Percentiles rank a stretch among this genome's conserved stretches.
These are phyloP conservation scores for Phalacrocorax brasilianus DNA, from an alignment of 2,113 vertebrate species.

Conservation along the genomic window DNA sequence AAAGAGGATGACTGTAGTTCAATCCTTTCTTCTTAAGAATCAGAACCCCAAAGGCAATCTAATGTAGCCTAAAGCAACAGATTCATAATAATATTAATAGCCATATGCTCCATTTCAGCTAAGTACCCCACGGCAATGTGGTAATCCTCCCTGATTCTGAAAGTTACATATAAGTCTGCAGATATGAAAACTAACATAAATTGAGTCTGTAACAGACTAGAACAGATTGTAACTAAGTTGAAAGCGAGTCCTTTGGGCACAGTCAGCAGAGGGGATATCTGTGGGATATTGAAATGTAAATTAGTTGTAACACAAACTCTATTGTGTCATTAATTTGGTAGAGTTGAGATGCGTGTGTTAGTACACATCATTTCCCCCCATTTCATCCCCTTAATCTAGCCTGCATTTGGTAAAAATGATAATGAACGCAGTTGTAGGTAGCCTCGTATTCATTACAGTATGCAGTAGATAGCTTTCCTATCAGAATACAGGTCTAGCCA, in stretches of 20 bases:
- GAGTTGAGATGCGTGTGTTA: not conserved
- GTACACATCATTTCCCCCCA: not conserved
- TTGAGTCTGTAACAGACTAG: not conserved
- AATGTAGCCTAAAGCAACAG: conserved; percentile 29
- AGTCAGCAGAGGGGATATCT: conserved; percentile 7
- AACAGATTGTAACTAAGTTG: not conserved
- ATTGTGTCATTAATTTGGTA: not conserved
- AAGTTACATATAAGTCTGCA: not conserved
- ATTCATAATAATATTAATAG: conserved; percentile 47
- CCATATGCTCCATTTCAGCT: conserved; percentile 45
- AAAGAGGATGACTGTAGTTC: not conserved
- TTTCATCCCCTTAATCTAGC: not conserved
- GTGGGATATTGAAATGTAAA: conserved; percentile 32
- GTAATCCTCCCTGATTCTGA: conserved; percentile 9
- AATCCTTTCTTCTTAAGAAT: conserved; percentile 38
- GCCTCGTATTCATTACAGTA: too few relatives aligned
- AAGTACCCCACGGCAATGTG: not conserved
- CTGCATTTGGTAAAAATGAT: too few relatives aligned
- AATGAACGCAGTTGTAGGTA: not conserved
- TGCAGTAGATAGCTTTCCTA: not conserved
- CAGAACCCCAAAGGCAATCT: conserved; percentile 19
- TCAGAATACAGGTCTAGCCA: not conserved
- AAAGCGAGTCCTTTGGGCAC: conserved; percentile 31
- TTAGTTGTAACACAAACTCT: not conserved
- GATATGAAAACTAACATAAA: not conserved